Evolutionary conservation across 1,140 invertebrate species (phyloP), one percentile per base, ranked within the genome.

Genomic region (Sycophila sp.): DNA sequence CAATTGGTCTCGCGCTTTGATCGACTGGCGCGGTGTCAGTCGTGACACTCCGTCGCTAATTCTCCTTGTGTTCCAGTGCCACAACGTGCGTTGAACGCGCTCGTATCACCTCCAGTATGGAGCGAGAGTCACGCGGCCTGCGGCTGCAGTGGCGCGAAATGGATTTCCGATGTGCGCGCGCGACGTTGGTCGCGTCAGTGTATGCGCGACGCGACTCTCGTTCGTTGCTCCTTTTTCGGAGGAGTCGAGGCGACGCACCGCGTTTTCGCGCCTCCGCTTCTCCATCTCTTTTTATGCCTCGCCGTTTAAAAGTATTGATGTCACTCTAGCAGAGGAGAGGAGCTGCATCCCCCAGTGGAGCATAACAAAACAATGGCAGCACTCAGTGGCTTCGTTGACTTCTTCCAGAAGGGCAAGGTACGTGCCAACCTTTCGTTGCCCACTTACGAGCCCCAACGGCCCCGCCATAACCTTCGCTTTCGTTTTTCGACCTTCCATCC

Each of bases 321-420:
- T 36, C 8, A 53, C 30, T 59, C 13, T 47, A 22, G n/a, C n/a
- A n/a, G 7, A 24, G 7, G 17, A 2, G 38, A 6, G 11, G n/a
- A 15, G 4, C 4, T 10, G 6, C 19, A 22, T 10, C 7, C 7
- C 8, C 17, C 1, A 47, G 8, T 7, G 17, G 24, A 11, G 19
- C 3, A 47, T n/a, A n/a, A n/a, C 17, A 24, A 17, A 53, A 65
- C 5, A 51, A 83, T 83, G 79, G 74, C 78, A 47, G 87, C 91
- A 30, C 81, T 93, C 51, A 89, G 90, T 77, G 90, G 90, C 42
- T 94, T 93, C 78, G 87, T 94, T 45, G 92, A 94, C 73, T 94
- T 94, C 80, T 94, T 94, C 81, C 92, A 94, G 77, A 94, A 94
- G 85, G 92, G 92, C 82, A 94, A 93, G 87, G 92, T 93, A 85